Conservation (phyloP, 1,140 invertebrate genomes). For the Cecropterus lyciades region DNA sequence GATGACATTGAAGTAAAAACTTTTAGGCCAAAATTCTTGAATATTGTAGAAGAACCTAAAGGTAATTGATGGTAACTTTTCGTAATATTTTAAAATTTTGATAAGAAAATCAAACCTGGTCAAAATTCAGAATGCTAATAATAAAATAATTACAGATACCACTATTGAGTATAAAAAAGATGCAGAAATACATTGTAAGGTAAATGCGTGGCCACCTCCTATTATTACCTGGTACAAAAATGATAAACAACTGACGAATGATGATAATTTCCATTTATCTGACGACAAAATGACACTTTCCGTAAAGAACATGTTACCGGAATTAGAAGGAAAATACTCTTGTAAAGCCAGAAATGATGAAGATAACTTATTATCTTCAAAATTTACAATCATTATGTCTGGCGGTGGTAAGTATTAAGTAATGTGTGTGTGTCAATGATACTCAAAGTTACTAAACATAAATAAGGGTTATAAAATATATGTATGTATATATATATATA, state of each 20-base stretch:
- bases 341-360: conserved; percentile 11
- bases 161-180: conserved; percentile 2
- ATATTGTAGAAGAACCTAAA: conserved; percentile 6
- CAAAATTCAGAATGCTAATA: neutral
- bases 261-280: conserved; percentile 2
- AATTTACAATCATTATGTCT: neutral
- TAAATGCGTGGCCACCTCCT: conserved; percentile 2
- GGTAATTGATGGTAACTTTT: neutral
- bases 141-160: conserved; percentile 5
- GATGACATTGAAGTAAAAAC: conserved; percentile 9
- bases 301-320: conserved; percentile 11
- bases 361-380: neutral
- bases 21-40: neutral
- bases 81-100: too few relatives aligned
- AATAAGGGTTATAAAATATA: too few relatives aligned
- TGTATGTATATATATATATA: too few relatives aligned
- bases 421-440: too few relatives aligned
- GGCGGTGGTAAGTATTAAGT: conserved; percentile 1
- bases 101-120: too few relatives aligned
- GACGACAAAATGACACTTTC: conserved; percentile 12
- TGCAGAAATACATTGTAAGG: conserved; percentile 5
- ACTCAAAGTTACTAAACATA: too few relatives aligned
- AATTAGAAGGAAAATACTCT: conserved; percentile 11
- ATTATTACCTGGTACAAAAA: conserved; percentile 4
- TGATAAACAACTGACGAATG: conserved; percentile 3